A percentile compares a stretch with the other conserved stretches of the same genome.
Evolutionary conservation across 2,888 invertebrate species (phyloP).

Genomic region (Cheilosia urbana): DNA sequence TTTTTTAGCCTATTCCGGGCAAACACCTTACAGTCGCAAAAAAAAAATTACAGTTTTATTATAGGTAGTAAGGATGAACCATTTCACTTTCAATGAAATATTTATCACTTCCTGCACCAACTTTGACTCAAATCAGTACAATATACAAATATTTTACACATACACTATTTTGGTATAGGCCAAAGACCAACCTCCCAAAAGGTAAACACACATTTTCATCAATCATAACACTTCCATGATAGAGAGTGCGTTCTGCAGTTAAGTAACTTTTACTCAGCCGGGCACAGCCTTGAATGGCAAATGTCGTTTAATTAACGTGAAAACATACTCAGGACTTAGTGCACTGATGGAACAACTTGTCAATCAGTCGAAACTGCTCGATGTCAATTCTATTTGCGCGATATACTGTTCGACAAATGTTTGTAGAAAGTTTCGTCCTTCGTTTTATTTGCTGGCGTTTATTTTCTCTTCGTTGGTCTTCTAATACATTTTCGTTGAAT

Average conservation of each 20-base stretch:
- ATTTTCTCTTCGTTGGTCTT: background rate
- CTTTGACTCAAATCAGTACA: too few species aligned
- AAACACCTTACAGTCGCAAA: too few species aligned
- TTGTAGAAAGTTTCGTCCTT: conserved; percentile 12
- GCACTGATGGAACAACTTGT: conserved; percentile 37
- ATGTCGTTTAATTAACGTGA: conserved; percentile 48
- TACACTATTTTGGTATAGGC: too few species aligned
- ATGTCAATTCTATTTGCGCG: conserved; percentile 38
- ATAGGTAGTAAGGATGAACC: too few species aligned
- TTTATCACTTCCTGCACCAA: too few species aligned
- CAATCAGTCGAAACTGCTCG: conserved; percentile 45
- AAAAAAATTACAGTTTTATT: too few species aligned
- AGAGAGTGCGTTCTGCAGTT: conserved; percentile 8
- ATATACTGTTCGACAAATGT: conserved; percentile 14
- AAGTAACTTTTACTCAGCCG: conserved; percentile 5
- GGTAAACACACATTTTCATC: background rate
- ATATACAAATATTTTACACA: too few species aligned
- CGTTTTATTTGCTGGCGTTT: background rate
- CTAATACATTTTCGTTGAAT: background rate
- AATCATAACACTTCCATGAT: too few species aligned
- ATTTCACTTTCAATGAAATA: too few species aligned
- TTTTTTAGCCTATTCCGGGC: too few species aligned
- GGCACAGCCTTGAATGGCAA: conserved; percentile 4
- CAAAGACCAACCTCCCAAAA: background rate
- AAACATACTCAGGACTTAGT: conserved; percentile 38